Conservation (phyloP, 2,113 vertebrate species). For the human region GRCh38 chr6:93139501-93140000, state of each 20-base stretch:
- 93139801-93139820: slow-evolving; percentile 70
- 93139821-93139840: slow-evolving; percentile 74
- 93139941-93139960: slow-evolving; percentile 75
- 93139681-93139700: slow-evolving; percentile 61
- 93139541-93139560: slow-evolving; percentile 59
- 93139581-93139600: neutral
- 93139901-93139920: slow-evolving; percentile 80
- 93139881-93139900: slow-evolving; percentile 82
- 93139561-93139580: slow-evolving; percentile 35
- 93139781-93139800: slow-evolving; percentile 76
- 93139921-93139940: slow-evolving; percentile 75
- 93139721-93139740: slow-evolving; percentile 69
- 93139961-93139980: slow-evolving; percentile 83
- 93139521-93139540: slow-evolving; percentile 29
- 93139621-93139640: slow-evolving; percentile 63
- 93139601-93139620: slow-evolving; percentile 23
- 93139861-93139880: slow-evolving; percentile 72
- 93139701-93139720: slow-evolving; percentile 64
- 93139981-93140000: slow-evolving; percentile 72
- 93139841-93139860: slow-evolving; percentile 75
- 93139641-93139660: slow-evolving; percentile 65
- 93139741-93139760: slow-evolving; percentile 76
- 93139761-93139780: slow-evolving; percentile 73
- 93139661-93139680: slow-evolving; percentile 62
- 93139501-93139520: slow-evolving; percentile 29